Conservation (phyloP, 2,113 vertebrate genomes). For the Entosphenus tridentatus region DNA sequence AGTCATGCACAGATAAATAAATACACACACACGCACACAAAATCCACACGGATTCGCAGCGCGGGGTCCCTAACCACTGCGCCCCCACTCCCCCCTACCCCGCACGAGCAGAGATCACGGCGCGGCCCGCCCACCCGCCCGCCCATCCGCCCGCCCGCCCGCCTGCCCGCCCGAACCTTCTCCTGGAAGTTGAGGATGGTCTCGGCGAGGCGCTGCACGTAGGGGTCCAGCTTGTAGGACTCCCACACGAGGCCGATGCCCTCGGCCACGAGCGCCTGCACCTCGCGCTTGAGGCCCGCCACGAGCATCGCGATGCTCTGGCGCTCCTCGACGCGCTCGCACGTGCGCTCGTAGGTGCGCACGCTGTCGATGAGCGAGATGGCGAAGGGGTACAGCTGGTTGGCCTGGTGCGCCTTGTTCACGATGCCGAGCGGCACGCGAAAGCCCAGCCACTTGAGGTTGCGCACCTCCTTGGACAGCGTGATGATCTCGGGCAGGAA, state of each 20-base stretch:
- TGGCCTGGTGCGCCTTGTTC: slow-evolving; percentile 96
- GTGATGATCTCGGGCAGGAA: slow-evolving; percentile 97
- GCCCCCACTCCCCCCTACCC: too few species aligned
- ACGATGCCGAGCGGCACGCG: slow-evolving; percentile 84
- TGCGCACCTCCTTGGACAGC: slow-evolving; percentile 83
- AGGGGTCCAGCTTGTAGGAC: slow-evolving; percentile 89
- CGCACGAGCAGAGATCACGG: too few species aligned
- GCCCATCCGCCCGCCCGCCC: too few species aligned
- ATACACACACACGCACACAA: too few species aligned
- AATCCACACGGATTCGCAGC: too few species aligned
- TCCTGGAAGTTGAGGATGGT: slow-evolving; percentile 97
- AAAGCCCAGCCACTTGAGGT: slow-evolving; percentile 95
- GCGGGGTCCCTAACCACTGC: too few species aligned
- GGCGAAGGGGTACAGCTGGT: slow-evolving; percentile 89
- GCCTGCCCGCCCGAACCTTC: slow-evolving; percentile 33
- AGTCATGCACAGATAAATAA: too few species aligned
- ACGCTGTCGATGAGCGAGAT: slow-evolving; percentile 96
- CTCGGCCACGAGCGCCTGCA: slow-evolving; percentile 75
- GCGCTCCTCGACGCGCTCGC: slow-evolving; percentile 87
- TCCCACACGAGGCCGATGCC: slow-evolving; percentile 93
- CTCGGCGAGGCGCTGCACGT: slow-evolving; percentile 81
- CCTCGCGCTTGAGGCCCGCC: slow-evolving; percentile 81
- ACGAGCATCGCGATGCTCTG: slow-evolving; percentile 66
- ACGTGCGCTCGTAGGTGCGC: slow-evolving; percentile 77
- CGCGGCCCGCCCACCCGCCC: too few species aligned